Evolutionary conservation across 2,888 invertebrate genomes (phyloP), one percentile per base, ranked within the genome.

Genomic region (Pomacea canaliculata): DNA sequence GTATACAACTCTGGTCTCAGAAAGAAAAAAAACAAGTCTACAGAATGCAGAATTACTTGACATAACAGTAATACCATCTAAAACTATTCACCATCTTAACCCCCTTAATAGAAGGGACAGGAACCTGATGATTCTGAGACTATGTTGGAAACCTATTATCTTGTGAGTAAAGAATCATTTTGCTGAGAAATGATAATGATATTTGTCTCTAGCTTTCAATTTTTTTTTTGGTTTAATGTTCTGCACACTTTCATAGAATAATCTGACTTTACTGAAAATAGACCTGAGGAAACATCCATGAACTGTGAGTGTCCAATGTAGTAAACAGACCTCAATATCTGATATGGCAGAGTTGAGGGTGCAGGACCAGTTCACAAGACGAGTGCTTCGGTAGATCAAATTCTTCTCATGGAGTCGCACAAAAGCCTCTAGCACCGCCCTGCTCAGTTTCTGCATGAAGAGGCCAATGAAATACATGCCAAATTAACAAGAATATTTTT

Each of bases 281-380:
- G 37, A 37, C 37, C 37, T 37, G 5, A 37, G 37, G 37, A 37
- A 37, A 37, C 4, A 12, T 7, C 8, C 9, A 56, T 12, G 27
- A 4, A 66, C 46, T 65, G 46, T 13, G 13, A 7, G 27, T 59
- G 60, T 16, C 16, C 10, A 37, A 7, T 13, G 19, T 27, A 12
- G 19, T 37, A 37, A 16, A 63, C 79, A 78, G 82, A 94, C 98
- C 92, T 99, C 99, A 82, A 99, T 98, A 90, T 99, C 99, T 0
- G 99, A 99, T 84, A 99, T 99, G 13, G 99, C 99, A 71, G 98
- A 98, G 89, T 97, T 96, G 19, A 99, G 92, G 0, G 96, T 93
- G 89, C 99, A 99, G 0, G 98, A 99, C 99, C 99, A 99, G 92
- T 99, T 99, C 7, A 99, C 99, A 13, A 99, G 93, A 65, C 97